Percentiles rank a stretch among this genome's conserved stretches.
Evolutionary conservation across 1,140 invertebrate species (phyloP).

Genomic region (Idris sp.): DNA sequence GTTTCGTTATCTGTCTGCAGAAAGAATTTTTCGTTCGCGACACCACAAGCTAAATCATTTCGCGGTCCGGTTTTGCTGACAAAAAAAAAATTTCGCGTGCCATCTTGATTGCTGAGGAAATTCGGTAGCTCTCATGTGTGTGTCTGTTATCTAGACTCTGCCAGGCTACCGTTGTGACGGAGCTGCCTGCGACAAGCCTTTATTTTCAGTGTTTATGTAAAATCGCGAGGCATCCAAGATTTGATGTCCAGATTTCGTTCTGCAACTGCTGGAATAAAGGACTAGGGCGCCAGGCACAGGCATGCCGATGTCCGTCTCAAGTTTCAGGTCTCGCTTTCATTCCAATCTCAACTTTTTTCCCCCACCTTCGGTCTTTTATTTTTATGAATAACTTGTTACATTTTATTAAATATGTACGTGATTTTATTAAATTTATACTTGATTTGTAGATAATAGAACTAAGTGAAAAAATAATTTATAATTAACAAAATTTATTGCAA

Average conservation of each 20-base stretch:
- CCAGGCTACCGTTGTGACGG: conserved; percentile 73
- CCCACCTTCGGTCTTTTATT: conserved; percentile 41
- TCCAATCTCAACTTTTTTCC: conserved; percentile 35
- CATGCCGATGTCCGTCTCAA: conserved; percentile 69
- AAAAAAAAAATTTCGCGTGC: conserved; percentile 63
- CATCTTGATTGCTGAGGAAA: conserved; percentile 72
- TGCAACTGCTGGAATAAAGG: conserved; percentile 72
- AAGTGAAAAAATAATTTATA: no score
- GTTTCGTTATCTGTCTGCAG: no score
- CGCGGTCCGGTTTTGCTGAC: conserved; percentile 29
- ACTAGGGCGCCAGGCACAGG: conserved; percentile 70
- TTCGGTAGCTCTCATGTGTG: conserved; percentile 76
- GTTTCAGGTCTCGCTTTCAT: conserved; percentile 68
- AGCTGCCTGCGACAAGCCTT: conserved; percentile 60
- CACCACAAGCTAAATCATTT: conserved; percentile 45
- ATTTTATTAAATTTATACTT: no score
- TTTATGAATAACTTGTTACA: conserved; percentile 30
- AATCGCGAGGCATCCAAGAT: conserved; percentile 65
- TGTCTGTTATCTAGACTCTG: conserved; percentile 73
- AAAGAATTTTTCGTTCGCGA: no score
- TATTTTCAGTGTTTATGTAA: conserved; percentile 70
- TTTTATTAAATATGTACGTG: no score
- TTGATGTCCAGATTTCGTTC: conserved; percentile 72
- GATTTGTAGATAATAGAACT: no score
- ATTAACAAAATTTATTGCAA: no score